Percentiles rank a stretch among this genome's conserved stretches.
Conservation (phyloP, 2,888 invertebrate species). For the Ferrisia virgata region DNA sequence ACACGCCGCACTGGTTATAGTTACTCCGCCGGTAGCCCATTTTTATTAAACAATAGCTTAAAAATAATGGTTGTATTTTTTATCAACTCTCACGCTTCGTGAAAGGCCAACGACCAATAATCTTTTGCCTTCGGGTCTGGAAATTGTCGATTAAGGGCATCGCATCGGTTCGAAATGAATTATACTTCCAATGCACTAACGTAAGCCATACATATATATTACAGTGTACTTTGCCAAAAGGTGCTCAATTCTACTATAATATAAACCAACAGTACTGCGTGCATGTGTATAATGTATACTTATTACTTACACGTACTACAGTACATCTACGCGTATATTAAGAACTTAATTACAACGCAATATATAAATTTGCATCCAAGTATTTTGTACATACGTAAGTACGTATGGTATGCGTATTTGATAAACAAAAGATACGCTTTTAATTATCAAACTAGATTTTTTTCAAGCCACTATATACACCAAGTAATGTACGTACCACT, state of each 20-base stretch:
- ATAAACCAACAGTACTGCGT: too few species aligned
- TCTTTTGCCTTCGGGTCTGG: conserved; percentile 6
- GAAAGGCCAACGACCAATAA: conserved; percentile 26
- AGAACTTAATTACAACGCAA: not conserved
- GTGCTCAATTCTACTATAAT: not conserved
- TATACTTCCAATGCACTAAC: not conserved
- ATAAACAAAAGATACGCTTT: conserved; percentile 7
- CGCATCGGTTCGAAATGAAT: not conserved
- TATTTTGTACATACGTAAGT: not conserved
- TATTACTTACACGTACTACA: not conserved
- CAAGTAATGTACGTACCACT: not conserved
- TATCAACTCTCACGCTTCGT: conserved; percentile 12
- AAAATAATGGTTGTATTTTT: conserved; percentile 13
- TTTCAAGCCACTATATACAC: not conserved
- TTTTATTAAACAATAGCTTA: conserved; percentile 28
- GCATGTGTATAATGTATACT: not conserved
- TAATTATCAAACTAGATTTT: not conserved
- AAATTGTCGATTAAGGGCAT: conserved; percentile 18
- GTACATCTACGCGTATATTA: not conserved
- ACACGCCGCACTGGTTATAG: too few species aligned
- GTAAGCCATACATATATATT: not conserved
- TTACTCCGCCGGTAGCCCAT: not conserved
- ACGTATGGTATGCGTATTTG: too few species aligned
- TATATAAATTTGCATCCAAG: not conserved
- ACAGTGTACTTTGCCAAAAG: conserved; percentile 3